Percentiles rank a stretch among this genome's conserved stretches.
These are phyloP conservation scores for Spatulosminthurus flaviceps DNA, from an alignment of 2,888 invertebrate species.

Conservation along the genomic window DNA sequence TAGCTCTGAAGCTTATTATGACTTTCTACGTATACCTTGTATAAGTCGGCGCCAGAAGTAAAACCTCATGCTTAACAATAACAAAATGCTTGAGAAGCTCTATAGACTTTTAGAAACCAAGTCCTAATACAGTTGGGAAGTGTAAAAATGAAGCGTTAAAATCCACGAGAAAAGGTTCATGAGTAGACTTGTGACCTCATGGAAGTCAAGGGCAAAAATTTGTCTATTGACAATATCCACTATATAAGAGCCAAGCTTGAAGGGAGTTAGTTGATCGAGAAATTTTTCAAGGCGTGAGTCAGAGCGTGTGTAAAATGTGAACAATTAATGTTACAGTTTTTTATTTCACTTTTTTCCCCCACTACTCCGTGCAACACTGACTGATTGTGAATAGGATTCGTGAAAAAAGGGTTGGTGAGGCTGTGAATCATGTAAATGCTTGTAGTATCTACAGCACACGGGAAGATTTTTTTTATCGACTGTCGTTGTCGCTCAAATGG, in stretches of 20 bases:
- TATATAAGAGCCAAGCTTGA: background rate
- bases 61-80: too few relatives aligned
- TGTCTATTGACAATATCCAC: background rate
- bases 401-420: background rate
- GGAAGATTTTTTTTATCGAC: background rate
- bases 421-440: too few relatives aligned
- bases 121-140: background rate
- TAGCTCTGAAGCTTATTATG: background rate
- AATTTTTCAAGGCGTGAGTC: background rate
- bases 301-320: conserved; percentile 3
- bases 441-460: too few relatives aligned
- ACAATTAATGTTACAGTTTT: background rate
- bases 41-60: too few relatives aligned
- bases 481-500: conserved; percentile 4
- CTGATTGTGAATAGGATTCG: conserved; percentile 5
- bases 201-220: background rate
- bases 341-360: background rate
- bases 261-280: background rate
- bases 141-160: background rate
- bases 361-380: background rate
- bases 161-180: background rate
- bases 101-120: too few relatives aligned
- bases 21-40: too few relatives aligned
- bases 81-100: too few relatives aligned
- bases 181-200: conserved; percentile 18